Base-by-base conservation (phyloP, 2,888 invertebrate genomes). In the Agrilus biguttatus region DNA sequence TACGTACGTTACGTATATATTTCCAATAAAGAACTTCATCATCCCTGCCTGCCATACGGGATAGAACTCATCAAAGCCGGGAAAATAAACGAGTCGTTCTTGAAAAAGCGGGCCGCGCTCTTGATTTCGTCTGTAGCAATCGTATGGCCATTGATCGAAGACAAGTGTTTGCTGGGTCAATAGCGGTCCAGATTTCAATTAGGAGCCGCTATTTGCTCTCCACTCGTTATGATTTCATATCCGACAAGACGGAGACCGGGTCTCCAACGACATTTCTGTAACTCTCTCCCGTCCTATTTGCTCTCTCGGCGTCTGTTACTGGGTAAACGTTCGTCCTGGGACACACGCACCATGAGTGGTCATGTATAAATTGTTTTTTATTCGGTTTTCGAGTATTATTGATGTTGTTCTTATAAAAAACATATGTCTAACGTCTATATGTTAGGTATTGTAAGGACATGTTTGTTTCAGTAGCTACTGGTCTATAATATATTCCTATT, bases 151-250 rank as follows among this genome's bases (percentile, higher is more conserved):
- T 62, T 62, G 62, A 62, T 63, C 59, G 58, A 51, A 50, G 59
- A 62, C 62, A 62, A 66, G 65, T 66, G 64, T 65, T 65, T 65
- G 63, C 65, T 62, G 58, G 63, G 65, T 65, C 66, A 66, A 66
- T 62, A 66, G 55, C 54, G 55, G 59, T 56, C 63, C 62, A 61
- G 63, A 63, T 64, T 65, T 66, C 65, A 66, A 66, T 66, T 66
- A 66, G 66, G 60, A 59, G 55, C 54, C 59, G 55, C 58, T 65
- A 65, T 66, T 66, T 66, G 59, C 63, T 52, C 49, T 61, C 57
- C 66, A 61, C 66, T 66, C 64, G 66, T 65, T 65, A 65, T 64
- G 63, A 65, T 65, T 65, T 65, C 63, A 65, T 65, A 65, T 64
- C 63, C 61, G 54, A 62, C 63, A 62, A 61, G 57, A 47, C 49